These are phyloP conservation scores for Acinonyx jubatus DNA, from an alignment of 2,113 vertebrate species.

Conservation along the genomic window DNA sequence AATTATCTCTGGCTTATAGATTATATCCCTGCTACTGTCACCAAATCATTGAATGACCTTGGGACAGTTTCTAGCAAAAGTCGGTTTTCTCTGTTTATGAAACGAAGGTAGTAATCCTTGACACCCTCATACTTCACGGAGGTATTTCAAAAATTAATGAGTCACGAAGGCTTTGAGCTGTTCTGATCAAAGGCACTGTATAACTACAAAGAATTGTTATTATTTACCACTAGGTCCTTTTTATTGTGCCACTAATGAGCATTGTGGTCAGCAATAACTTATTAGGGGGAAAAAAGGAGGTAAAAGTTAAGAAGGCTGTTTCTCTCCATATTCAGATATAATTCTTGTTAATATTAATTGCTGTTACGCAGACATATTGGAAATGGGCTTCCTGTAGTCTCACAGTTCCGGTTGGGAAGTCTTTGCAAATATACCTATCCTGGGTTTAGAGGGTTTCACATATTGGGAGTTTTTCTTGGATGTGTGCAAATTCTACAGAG, in stretches of 20 bases:
- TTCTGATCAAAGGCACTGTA: constrained; percentile 61
- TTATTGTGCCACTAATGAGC: constrained; percentile 68
- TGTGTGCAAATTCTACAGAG: background rate
- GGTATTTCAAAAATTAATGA: constrained; percentile 63
- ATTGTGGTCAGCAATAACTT: constrained; percentile 43
- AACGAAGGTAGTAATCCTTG: constrained; percentile 8
- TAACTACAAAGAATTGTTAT: constrained; percentile 65
- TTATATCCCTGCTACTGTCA: background rate
- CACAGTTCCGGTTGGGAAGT: background rate
- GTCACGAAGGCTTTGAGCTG: constrained; percentile 30
- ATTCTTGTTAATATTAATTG: constrained; percentile 65
- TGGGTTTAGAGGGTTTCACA: background rate
- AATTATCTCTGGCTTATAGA: background rate
- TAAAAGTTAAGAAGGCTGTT: constrained; percentile 24
- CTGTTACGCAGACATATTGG: background rate
- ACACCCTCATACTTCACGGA: background rate
- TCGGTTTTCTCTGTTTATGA: constrained; percentile 50
- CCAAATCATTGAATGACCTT: background rate
- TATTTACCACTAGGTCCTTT: constrained; percentile 60
- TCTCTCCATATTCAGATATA: constrained; percentile 18
- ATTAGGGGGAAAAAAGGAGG: background rate
- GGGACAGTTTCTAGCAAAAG: background rate
- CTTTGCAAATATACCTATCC: background rate
- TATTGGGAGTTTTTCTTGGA: background rate
- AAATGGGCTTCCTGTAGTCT: background rate